Evolutionary conservation across 2,113 vertebrate genomes (phyloP).

Genomic region (Ellobius talpinus): DNA sequence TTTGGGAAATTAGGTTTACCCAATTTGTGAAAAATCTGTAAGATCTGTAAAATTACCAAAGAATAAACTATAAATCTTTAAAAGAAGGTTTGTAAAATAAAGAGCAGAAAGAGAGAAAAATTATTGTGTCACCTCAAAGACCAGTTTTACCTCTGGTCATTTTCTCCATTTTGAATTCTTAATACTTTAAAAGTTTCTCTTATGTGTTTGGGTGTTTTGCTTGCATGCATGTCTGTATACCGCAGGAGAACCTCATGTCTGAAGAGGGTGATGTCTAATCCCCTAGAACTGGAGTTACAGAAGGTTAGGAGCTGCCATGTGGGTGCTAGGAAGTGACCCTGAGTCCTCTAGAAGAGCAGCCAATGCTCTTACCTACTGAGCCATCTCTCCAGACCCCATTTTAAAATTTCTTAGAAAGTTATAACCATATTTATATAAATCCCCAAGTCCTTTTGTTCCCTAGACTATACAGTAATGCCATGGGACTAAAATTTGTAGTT

Average conservation of each 20-base stretch:
- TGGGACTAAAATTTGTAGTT: neutral
- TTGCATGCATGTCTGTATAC: neutral
- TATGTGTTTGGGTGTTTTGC: neutral
- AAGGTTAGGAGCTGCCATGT: neutral
- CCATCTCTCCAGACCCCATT: neutral
- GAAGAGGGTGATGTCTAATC: neutral
- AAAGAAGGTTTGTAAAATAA: neutral
- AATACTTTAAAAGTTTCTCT: neutral
- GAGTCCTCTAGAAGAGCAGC: neutral
- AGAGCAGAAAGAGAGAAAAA: neutral
- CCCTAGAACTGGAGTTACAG: neutral
- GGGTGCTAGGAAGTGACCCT: neutral
- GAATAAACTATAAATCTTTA: neutral
- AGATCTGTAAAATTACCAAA: neutral
- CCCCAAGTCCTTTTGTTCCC: neutral
- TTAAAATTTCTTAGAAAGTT: neutral
- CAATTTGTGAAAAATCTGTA: neutral
- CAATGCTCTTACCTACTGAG: neutral
- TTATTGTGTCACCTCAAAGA: neutral
- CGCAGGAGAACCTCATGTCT: neutral
- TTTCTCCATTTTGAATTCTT: constrained; percentile 21
- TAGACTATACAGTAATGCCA: too few species aligned
- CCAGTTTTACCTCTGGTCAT: neutral
- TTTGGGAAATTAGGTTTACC: constrained; percentile 28
- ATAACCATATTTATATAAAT: neutral